These are phyloP conservation scores for Ptychodera flava DNA, from an alignment of 35 echinoderm and acorn worm genomes.

Conservation along the genomic window DNA sequence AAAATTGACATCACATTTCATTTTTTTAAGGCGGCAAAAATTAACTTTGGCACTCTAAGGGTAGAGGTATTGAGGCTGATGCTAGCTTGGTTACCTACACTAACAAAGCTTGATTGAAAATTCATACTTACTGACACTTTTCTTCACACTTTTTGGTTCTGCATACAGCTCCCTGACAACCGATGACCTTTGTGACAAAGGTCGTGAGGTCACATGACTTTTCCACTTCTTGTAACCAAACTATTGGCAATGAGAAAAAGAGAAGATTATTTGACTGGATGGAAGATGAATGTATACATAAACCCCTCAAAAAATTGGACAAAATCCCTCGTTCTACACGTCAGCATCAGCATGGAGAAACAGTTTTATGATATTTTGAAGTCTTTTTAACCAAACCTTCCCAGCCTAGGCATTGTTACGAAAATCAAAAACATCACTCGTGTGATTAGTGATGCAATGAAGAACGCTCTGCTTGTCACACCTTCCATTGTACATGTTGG, in stretches of 20 bases:
- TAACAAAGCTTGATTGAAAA: too few relatives aligned
- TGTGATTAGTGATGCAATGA: too few relatives aligned
- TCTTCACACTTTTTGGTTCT: constrained; percentile 26
- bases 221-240: constrained; percentile 99
- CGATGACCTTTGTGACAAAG: constrained; percentile 60
- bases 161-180: constrained; percentile 71
- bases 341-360: neutral
- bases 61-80: too few relatives aligned
- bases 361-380: neutral
- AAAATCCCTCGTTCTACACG: neutral
- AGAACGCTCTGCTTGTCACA: too few relatives aligned
- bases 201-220: constrained; percentile 70
- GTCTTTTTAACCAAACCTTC: neutral
- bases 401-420: neutral
- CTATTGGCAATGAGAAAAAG: too few relatives aligned
- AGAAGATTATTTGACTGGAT: neutral
- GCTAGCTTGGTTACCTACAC: too few relatives aligned
- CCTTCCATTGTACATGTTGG: too few relatives aligned
- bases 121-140: constrained; percentile 42
- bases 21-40: too few relatives aligned
- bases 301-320: neutral
- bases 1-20: too few relatives aligned
- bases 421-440: neutral
- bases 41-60: too few relatives aligned
- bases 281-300: neutral